Percentiles rank a stretch among this genome's conserved stretches.
phyloP scores from a whole-genome alignment of 2,888 invertebrate genomes.

The Chironomus riparius region DNA sequence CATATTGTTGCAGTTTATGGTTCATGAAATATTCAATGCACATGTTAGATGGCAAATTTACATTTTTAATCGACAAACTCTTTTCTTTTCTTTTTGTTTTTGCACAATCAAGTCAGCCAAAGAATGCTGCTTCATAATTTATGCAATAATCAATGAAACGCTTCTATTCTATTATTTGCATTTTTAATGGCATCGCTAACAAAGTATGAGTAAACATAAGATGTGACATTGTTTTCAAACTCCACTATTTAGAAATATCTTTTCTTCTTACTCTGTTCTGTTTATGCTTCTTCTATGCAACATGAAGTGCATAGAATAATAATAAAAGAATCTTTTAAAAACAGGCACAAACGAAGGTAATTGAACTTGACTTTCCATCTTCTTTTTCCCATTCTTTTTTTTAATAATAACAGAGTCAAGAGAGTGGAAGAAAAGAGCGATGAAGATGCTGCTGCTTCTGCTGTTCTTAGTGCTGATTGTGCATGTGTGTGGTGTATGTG shows the following conservation, averaged over 20 bases:
- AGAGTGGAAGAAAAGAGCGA: background rate
- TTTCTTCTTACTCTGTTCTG: background rate
- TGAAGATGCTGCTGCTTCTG: background rate
- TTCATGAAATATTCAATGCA: background rate
- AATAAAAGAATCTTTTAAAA: background rate
- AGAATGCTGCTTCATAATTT: background rate
- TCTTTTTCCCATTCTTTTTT: background rate
- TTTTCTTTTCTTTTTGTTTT: background rate
- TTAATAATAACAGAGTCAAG: background rate
- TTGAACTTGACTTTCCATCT: constrained; percentile 5
- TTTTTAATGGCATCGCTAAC: background rate
- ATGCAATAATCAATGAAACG: background rate
- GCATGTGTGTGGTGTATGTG: background rate
- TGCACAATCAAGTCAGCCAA: background rate
- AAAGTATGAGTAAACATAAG: background rate
- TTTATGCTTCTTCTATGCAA: background rate
- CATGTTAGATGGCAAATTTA: background rate
- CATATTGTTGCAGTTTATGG: background rate
- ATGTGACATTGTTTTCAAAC: background rate
- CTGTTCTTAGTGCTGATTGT: background rate
- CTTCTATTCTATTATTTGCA: background rate
- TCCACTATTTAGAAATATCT: background rate
- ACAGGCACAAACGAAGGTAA: background rate
- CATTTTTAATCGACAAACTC: background rate
- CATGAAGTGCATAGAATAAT: background rate